Evolutionary conservation across 37 sponge, comb jelly and placozoan species (phyloP), one percentile per base, ranked within the genome.

Genomic region (Tethya wilhelma): DNA sequence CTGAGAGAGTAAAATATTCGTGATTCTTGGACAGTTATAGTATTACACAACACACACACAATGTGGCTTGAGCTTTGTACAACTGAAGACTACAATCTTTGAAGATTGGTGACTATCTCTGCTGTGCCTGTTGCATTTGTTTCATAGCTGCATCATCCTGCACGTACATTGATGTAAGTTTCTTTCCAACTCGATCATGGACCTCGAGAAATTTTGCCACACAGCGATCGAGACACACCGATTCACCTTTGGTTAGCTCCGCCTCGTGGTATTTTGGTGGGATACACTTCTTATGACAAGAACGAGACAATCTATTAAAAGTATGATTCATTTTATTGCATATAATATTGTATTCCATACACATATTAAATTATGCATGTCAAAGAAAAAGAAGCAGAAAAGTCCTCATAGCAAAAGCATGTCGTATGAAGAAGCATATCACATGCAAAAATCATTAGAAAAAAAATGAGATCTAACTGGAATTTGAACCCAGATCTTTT

Each of bases 251-350:
- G 60, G 67, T 92, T 66, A 99, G 91, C n/a, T 99, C 99, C 26
- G 86, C 97, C 44, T 99, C 99, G 49, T 86, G 81, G 82, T 96
- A 99, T 72, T 89, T 94, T 1, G 90, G 84, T 31, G 95, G 90
- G 28, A 99, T 96, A 56, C 99, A 99, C 87, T 99, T 99, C 81
- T 87, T 99, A n/a, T 91, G 96, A 64, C 99, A 99, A 2, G 93
- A 42, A 44, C 79, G 79, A 6, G 99, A 83, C 30, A 99, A 69
- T 79, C 99, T 96, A 42, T 26, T 45, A 20, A 59, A 12, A 65
- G 58, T 38, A 42, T 23, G 23, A 70, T 56, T 56, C 17, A 29
- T 9, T 49, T 14, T 58, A 58, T 58, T 58, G 2, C 59, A 9
- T 58, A 9, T 19, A 6, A 59, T 23, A 59, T 29, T 12, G 25